Evolutionary conservation across 2,888 invertebrate genomes (phyloP).

Genomic region (Epinotia ramella): DNA sequence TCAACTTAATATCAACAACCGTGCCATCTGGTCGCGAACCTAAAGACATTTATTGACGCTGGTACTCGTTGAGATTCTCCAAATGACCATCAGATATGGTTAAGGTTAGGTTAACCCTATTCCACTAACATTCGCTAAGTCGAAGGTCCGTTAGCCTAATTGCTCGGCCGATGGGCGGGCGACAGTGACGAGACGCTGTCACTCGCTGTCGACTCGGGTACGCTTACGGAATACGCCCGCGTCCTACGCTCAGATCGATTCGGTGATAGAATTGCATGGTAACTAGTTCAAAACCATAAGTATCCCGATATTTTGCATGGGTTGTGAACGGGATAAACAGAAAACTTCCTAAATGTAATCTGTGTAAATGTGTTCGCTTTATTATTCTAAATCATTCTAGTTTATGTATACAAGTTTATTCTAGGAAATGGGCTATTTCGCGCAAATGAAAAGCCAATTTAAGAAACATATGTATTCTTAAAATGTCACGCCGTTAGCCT

Average conservation of each 20-base stretch:
- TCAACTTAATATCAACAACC: conserved; percentile 1
- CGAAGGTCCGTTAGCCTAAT: conserved; percentile 70
- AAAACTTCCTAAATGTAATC: neutral
- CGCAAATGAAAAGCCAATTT: too few species aligned
- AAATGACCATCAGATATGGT: conserved; percentile 39
- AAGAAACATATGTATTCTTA: too few species aligned
- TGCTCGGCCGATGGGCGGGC: conserved; percentile 56
- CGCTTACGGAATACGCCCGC: conserved; percentile 65
- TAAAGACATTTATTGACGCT: conserved; percentile 9
- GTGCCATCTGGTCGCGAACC: neutral
- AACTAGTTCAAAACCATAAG: conserved; percentile 49
- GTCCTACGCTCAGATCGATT: conserved; percentile 57
- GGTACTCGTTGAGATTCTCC: conserved; percentile 5
- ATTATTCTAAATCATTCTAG: too few species aligned
- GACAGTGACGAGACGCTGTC: conserved; percentile 71
- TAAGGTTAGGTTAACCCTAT: conserved; percentile 39
- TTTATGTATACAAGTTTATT: too few species aligned
- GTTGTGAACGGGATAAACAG: neutral
- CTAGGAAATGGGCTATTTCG: too few species aligned
- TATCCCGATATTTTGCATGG: neutral
- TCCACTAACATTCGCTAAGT: conserved; percentile 23
- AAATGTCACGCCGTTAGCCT: too few species aligned
- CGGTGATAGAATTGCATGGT: conserved; percentile 60
- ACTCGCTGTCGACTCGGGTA: conserved; percentile 59
- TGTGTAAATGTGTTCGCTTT: too few species aligned